Percentiles rank a stretch among this genome's conserved stretches.
These are phyloP conservation scores for Philypnodon macrostomus DNA, from an alignment of 2,797 vertebrate genomes.

Conservation along the genomic window DNA sequence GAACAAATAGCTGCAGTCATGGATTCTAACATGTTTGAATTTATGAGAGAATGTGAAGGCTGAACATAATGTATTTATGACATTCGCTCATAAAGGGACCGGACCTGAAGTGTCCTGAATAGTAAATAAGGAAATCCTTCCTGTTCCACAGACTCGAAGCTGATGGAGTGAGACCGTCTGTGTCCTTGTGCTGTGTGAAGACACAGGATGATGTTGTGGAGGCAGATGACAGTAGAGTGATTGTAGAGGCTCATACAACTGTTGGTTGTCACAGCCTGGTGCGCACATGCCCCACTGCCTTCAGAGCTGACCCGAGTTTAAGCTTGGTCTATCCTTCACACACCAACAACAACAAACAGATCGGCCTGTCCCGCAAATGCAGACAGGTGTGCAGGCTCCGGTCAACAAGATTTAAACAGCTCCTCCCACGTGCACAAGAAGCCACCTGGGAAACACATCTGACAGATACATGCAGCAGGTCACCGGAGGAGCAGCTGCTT, in stretches of 20 bases:
- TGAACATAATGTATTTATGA: slow-evolving; percentile 12
- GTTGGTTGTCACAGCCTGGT: slow-evolving; percentile 61
- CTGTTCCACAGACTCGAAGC: slow-evolving; percentile 41
- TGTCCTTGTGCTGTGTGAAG: slow-evolving; percentile 37
- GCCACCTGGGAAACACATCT: slow-evolving; percentile 50
- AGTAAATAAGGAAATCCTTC: slow-evolving; percentile 43
- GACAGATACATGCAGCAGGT: slow-evolving; percentile 60
- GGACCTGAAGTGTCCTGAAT: slow-evolving; percentile 28
- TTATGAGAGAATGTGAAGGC: neutral
- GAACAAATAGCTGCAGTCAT: slow-evolving; percentile 1
- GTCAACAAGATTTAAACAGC: slow-evolving; percentile 45
- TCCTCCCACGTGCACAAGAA: slow-evolving; percentile 27
- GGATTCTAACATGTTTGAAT: neutral
- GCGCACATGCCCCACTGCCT: slow-evolving; percentile 49
- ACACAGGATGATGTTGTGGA: slow-evolving; percentile 31
- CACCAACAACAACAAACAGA: slow-evolving; percentile 27
- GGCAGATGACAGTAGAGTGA: slow-evolving; percentile 38
- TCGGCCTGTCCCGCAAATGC: slow-evolving; percentile 45
- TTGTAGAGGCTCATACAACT: slow-evolving; percentile 47
- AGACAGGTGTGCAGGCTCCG: slow-evolving; percentile 49
- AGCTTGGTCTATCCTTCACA: slow-evolving; percentile 47
- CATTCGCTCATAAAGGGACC: slow-evolving; percentile 8
- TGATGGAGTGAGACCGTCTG: slow-evolving; percentile 55
- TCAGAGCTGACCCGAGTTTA: slow-evolving; percentile 58
- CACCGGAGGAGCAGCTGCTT: slow-evolving; percentile 50